Conservation (phyloP, 2,797 vertebrate genomes). For the Australoheros facetus region DNA sequence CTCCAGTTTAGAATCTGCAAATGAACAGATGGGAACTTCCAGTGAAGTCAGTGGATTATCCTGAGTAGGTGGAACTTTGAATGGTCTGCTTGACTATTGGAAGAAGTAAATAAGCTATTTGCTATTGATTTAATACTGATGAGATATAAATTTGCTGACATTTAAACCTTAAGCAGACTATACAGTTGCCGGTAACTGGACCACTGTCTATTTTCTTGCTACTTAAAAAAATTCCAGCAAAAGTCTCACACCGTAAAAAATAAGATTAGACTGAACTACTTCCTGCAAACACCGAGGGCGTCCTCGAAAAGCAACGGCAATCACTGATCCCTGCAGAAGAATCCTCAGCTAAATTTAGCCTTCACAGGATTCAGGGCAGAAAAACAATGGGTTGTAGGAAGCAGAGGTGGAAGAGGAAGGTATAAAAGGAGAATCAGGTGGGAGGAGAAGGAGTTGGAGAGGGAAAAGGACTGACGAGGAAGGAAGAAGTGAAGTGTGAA, state of each 20-base stretch:
- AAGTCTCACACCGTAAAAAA: constrained; percentile 43
- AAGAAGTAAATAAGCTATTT: background rate
- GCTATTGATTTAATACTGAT: background rate
- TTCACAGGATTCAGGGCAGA: constrained; percentile 54
- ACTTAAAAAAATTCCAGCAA: constrained; percentile 22
- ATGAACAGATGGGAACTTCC: background rate
- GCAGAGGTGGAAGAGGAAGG: constrained; percentile 35
- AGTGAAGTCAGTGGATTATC: background rate
- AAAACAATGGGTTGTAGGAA: constrained; percentile 70
- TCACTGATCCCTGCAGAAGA: constrained; percentile 55
- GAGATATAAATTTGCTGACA: background rate
- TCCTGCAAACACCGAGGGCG: constrained; percentile 57
- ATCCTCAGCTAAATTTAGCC: constrained; percentile 68
- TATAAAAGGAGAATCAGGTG: constrained; percentile 3
- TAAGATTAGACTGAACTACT: constrained; percentile 53
- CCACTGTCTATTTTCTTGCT: background rate
- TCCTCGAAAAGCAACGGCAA: constrained; percentile 56
- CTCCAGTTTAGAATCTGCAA: background rate
- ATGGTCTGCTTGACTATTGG: background rate
- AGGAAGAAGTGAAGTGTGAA: constrained; percentile 23
- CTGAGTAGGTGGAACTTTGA: background rate
- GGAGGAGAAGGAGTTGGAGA: constrained; percentile 23
- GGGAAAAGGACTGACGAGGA: background rate
- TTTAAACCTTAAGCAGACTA: background rate
- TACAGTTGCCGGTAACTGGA: background rate